A percentile compares a stretch with the other conserved stretches of the same genome.
These are phyloP conservation scores for Notarius lentiginosus DNA, from an alignment of 2,113 vertebrate genomes.

Conservation along the genomic window DNA sequence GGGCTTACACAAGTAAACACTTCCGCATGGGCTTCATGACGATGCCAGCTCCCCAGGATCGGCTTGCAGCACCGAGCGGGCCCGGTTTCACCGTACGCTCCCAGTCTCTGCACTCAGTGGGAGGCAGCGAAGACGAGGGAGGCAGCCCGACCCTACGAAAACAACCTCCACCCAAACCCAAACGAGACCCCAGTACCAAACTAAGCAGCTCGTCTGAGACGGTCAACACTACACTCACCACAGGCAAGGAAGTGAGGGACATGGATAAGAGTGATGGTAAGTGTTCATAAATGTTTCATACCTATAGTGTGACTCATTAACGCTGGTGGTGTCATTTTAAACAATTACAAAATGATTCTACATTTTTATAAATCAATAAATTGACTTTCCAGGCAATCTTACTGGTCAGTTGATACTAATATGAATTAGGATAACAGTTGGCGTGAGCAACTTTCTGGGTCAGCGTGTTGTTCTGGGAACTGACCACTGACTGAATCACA, in stretches of 20 bases:
- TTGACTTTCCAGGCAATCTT: background rate
- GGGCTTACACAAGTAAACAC: conserved; percentile 85
- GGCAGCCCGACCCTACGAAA: conserved; percentile 78
- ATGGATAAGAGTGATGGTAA: conserved; percentile 78
- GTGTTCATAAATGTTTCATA: background rate
- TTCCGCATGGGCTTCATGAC: conserved; percentile 98
- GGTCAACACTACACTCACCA: conserved; percentile 73
- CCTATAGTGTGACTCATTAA: background rate
- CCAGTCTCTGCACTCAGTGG: conserved; percentile 94
- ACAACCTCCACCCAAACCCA: conserved; percentile 94
- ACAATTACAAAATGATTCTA: no score
- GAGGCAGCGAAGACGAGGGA: conserved; percentile 83
- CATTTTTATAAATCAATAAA: background rate
- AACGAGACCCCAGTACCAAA: conserved; percentile 92
- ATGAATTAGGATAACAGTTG: conserved; percentile 35
- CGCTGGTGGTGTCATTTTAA: background rate
- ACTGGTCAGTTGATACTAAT: conserved; percentile 11
- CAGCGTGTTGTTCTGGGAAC: conserved; percentile 7
- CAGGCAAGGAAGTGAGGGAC: conserved; percentile 72
- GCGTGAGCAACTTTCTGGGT: conserved; percentile 18
- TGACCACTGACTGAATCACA: conserved; percentile 23
- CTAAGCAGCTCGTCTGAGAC: conserved; percentile 92
- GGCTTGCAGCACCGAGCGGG: conserved; percentile 81
- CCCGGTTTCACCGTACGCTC: conserved; percentile 91
- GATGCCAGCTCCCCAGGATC: conserved; percentile 93